phyloP scores from a whole-genome alignment of 2,797 vertebrate genomes.

The Sphenodon punctatus region DNA sequence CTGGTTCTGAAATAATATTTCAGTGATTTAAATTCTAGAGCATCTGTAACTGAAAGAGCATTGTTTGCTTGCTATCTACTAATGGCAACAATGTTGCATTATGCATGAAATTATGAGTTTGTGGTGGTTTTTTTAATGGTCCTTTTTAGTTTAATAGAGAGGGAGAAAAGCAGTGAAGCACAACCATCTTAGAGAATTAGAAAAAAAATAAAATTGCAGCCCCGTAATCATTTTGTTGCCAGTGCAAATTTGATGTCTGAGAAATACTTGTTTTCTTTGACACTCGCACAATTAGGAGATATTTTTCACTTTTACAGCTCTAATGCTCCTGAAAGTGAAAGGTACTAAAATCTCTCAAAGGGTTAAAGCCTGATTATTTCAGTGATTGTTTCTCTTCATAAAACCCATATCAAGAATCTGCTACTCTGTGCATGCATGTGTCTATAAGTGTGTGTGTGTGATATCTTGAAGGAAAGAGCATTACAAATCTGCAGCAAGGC shows the following conservation, averaged over 20 bases:
- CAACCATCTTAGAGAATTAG: not conserved
- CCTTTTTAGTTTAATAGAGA: not conserved
- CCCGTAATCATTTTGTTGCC: not conserved
- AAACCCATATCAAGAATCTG: not conserved
- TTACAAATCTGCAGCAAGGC: not conserved
- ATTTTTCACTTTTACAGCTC: not conserved
- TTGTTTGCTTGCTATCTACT: not conserved
- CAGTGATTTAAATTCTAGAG: not conserved
- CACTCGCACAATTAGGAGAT: no score
- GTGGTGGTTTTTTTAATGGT: no score
- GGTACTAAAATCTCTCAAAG: not conserved
- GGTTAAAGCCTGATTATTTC: not conserved
- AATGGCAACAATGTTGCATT: not conserved
- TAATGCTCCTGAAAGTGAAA: not conserved
- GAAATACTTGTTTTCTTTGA: not conserved
- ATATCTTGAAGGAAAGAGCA: no score
- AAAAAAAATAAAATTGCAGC: not conserved
- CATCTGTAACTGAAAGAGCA: not conserved
- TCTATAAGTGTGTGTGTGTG: no score
- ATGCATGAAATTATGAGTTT: not conserved
- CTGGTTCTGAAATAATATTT: not conserved
- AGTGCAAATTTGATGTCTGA: not conserved
- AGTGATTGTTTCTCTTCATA: not conserved
- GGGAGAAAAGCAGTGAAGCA: not conserved
- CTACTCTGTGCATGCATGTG: not conserved